Percentiles rank a stretch among this genome's conserved stretches.
These are phyloP conservation scores for Gavialis gangeticus DNA, from an alignment of 2,113 vertebrate species.

Conservation along the genomic window DNA sequence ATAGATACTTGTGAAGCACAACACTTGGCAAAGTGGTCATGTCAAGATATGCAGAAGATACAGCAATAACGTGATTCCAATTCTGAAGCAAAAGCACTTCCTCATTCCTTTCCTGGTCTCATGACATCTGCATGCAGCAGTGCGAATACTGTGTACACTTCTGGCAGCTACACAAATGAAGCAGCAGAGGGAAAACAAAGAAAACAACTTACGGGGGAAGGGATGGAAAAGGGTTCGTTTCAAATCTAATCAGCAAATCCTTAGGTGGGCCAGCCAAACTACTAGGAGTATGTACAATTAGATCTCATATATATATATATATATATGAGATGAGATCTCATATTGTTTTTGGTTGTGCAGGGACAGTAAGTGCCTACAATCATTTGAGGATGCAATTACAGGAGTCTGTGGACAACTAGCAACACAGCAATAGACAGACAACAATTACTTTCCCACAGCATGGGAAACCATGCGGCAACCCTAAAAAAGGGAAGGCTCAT, in stretches of 20 bases:
- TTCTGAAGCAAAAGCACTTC: neutral
- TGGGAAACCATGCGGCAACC: neutral
- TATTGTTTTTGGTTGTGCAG: neutral
- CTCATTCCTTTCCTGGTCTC: neutral
- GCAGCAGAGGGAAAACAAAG: neutral
- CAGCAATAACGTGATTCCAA: neutral
- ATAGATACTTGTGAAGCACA: constrained; percentile 25
- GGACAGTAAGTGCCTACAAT: neutral
- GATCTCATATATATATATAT: neutral
- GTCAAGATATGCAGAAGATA: neutral
- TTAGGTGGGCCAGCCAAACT: neutral
- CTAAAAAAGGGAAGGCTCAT: neutral
- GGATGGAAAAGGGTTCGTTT: neutral
- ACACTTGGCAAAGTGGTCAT: neutral
- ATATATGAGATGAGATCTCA: neutral
- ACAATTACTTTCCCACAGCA: neutral
- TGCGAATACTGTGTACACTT: neutral
- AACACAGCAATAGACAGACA: no score
- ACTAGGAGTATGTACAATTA: neutral
- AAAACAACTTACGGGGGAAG: neutral
- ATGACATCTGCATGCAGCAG: neutral
- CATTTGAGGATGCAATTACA: neutral
- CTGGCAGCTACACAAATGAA: neutral
- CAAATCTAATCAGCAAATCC: neutral
- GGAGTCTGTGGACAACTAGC: neutral